These are phyloP conservation scores for Drosophila fungiperda DNA, from an alignment of 2,888 invertebrate species.

Conservation along the genomic window DNA sequence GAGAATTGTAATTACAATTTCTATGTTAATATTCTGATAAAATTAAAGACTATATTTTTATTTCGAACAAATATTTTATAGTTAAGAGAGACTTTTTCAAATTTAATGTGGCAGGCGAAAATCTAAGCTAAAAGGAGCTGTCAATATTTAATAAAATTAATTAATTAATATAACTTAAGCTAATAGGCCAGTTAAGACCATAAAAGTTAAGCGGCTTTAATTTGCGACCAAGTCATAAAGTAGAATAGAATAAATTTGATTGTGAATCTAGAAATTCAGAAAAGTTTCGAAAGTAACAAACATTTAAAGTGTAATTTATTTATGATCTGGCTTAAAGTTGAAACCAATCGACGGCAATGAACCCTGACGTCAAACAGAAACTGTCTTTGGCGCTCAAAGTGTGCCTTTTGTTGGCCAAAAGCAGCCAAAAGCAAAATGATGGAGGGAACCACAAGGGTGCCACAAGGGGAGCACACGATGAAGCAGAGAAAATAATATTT, in stretches of 20 bases:
- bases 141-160: constrained; percentile 5
- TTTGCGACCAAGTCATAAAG: background rate
- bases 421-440: constrained; percentile 29
- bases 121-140: background rate
- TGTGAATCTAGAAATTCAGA: background rate
- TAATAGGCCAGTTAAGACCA: background rate
- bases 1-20: background rate
- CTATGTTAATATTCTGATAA: background rate
- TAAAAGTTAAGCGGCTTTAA: background rate
- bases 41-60: background rate
- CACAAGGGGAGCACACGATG: background rate
- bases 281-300: background rate
- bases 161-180: background rate
- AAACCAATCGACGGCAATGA: constrained; percentile 14
- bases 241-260: background rate
- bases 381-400: constrained; percentile 6
- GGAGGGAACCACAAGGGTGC: background rate
- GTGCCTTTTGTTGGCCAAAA: constrained; percentile 21
- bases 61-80: too few relatives aligned
- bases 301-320: background rate
- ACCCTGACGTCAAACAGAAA: constrained; percentile 18
- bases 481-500: too few relatives aligned
- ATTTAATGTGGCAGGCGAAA: background rate
- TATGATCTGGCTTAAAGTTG: background rate
- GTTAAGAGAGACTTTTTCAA: background rate